phyloP scores from a whole-genome alignment of 2,113 vertebrate species.

The Vidua chalybeata region DNA sequence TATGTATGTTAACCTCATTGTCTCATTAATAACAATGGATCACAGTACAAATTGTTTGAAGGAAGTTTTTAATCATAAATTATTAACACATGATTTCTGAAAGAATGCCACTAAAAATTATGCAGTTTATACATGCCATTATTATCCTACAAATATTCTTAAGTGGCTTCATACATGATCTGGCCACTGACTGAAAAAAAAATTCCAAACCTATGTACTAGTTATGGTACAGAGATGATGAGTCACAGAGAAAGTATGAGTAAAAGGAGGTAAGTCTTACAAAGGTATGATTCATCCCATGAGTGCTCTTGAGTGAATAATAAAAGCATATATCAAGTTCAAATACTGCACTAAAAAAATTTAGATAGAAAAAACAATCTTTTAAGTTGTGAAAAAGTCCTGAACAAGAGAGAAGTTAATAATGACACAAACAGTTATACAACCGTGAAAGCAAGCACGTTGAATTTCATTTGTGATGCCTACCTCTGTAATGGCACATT shows the following conservation, averaged over 20 bases:
- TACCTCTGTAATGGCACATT: constrained; percentile 98
- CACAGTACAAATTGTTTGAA: background rate
- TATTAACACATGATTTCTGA: background rate
- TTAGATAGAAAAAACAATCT: background rate
- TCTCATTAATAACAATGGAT: background rate
- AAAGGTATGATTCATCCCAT: background rate
- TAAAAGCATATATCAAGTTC: background rate
- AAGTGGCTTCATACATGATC: background rate
- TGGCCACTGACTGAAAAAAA: background rate
- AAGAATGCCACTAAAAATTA: background rate
- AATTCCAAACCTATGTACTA: background rate
- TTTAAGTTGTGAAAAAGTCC: background rate
- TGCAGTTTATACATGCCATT: background rate
- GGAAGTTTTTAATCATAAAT: background rate
- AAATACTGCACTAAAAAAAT: background rate
- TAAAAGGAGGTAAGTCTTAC: background rate
- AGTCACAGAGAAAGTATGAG: background rate
- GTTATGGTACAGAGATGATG: background rate
- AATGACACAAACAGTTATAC: background rate
- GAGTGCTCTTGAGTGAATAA: background rate
- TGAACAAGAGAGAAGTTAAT: background rate
- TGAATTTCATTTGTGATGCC: background rate
- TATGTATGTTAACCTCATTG: background rate
- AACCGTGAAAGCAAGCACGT: background rate
- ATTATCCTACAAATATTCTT: background rate